These are phyloP conservation scores for Cryptocephalus primarius DNA, from an alignment of 2,888 invertebrate species.

Conservation along the genomic window DNA sequence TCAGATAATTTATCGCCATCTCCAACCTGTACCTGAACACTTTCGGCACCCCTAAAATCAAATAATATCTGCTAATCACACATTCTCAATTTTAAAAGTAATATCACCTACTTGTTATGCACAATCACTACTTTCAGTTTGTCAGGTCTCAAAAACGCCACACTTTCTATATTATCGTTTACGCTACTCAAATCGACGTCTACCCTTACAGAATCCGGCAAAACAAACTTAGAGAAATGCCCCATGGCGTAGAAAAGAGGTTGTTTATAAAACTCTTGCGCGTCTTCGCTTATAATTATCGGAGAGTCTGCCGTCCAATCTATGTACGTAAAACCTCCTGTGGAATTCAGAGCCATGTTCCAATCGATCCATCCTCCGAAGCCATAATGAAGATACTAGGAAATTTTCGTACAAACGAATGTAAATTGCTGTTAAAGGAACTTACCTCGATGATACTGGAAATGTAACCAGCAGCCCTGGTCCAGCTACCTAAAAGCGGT, in stretches of 20 bases:
- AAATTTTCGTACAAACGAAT: background rate
- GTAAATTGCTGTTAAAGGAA: background rate
- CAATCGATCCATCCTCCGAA: slow-evolving; percentile 80
- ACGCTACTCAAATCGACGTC: slow-evolving; percentile 1
- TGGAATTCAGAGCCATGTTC: slow-evolving; percentile 63
- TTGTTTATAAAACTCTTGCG: slow-evolving; percentile 71
- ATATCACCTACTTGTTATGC: slow-evolving; percentile 39
- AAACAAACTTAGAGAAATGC: slow-evolving; percentile 56
- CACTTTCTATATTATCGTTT: slow-evolving; percentile 10
- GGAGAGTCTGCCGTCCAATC: slow-evolving; percentile 68
- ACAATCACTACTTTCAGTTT: slow-evolving; percentile 39
- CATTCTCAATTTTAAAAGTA: too few species aligned
- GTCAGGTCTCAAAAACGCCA: slow-evolving; percentile 44
- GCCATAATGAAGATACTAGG: slow-evolving; percentile 58
- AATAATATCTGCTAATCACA: too few species aligned
- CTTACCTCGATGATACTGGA: slow-evolving; percentile 41
- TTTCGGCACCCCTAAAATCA: too few species aligned
- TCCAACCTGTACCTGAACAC: too few species aligned
- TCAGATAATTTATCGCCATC: too few species aligned
- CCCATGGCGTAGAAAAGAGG: slow-evolving; percentile 77
- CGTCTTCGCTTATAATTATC: slow-evolving; percentile 47
- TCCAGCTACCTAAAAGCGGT: slow-evolving; percentile 60
- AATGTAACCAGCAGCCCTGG: slow-evolving; percentile 55
- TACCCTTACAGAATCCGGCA: slow-evolving; percentile 44
- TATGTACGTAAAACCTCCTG: slow-evolving; percentile 71